Conservation (phyloP, 2,113 vertebrate species). For the Copsychus sechellarum region DNA sequence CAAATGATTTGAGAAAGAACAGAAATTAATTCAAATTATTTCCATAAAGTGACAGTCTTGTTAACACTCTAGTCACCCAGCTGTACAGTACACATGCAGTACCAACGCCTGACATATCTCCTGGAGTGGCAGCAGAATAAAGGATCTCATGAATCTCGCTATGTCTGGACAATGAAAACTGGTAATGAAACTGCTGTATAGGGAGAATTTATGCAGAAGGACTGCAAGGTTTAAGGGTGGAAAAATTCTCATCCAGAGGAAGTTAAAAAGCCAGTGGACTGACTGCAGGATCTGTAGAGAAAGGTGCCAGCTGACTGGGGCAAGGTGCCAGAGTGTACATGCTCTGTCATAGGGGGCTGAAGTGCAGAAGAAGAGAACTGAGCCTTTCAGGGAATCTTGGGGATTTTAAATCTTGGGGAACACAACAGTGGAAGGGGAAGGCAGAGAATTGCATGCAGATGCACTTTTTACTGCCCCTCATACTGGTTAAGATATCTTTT, state of each 20-base stretch:
- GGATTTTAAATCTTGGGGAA: not conserved
- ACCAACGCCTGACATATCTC: not conserved
- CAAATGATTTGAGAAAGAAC: not conserved
- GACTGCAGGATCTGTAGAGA: not conserved
- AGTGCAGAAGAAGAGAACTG: not conserved
- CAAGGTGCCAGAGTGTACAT: accelerated
- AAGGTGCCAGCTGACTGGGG: not conserved
- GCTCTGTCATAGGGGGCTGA: accelerated
- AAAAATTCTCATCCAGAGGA: not conserved
- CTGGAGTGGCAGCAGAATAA: not conserved
- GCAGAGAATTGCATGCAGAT: not conserved
- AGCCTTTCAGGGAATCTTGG: not conserved
- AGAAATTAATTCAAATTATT: not conserved
- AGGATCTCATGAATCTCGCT: accelerated
- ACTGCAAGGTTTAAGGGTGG: not conserved
- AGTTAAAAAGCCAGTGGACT: not conserved
- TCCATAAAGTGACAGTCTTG: not conserved
- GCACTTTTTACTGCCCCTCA: not conserved
- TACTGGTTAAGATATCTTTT: not conserved
- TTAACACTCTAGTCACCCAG: not conserved
- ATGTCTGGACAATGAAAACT: not conserved
- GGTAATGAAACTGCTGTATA: not conserved
- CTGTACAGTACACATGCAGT: not conserved
- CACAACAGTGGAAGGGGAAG: not conserved
- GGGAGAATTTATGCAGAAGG: not conserved